These are phyloP conservation scores for Phalacrocorax aristotelis DNA, from an alignment of 2,113 vertebrate genomes.

Conservation along the genomic window DNA sequence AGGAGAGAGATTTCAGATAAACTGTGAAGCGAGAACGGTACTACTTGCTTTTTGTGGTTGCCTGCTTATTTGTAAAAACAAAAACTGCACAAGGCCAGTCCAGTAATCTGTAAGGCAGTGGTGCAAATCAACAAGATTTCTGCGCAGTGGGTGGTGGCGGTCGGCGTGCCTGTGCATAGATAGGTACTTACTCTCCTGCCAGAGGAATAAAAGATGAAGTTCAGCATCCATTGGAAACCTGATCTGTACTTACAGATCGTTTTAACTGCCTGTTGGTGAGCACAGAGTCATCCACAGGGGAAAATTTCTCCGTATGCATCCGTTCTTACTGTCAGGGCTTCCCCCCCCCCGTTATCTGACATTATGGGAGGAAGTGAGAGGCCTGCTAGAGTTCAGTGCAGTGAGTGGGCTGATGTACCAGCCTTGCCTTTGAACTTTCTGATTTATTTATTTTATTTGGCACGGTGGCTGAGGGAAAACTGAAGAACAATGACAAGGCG, in stretches of 20 bases:
- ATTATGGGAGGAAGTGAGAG: neutral
- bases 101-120: neutral
- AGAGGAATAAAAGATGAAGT: constrained; percentile 31
- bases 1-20: neutral
- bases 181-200: neutral
- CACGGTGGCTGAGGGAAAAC: neutral
- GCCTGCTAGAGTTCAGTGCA: neutral
- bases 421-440: neutral
- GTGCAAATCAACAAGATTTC: neutral
- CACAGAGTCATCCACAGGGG: neutral
- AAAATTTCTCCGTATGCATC: neutral
- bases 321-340: neutral
- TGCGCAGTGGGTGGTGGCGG: neutral
- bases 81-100: neutral
- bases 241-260: constrained; percentile 24
- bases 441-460: constrained; percentile 38
- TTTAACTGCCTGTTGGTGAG: constrained; percentile 6
- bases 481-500: neutral
- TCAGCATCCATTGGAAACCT: constrained; percentile 24
- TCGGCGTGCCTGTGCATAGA: neutral
- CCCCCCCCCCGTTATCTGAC: neutral
- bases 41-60: neutral
- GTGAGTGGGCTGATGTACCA: neutral
- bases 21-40: neutral
- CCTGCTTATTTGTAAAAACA: neutral